These are phyloP conservation scores for Apotomis turbidana DNA, from an alignment of 2,888 invertebrate genomes.

Conservation along the genomic window DNA sequence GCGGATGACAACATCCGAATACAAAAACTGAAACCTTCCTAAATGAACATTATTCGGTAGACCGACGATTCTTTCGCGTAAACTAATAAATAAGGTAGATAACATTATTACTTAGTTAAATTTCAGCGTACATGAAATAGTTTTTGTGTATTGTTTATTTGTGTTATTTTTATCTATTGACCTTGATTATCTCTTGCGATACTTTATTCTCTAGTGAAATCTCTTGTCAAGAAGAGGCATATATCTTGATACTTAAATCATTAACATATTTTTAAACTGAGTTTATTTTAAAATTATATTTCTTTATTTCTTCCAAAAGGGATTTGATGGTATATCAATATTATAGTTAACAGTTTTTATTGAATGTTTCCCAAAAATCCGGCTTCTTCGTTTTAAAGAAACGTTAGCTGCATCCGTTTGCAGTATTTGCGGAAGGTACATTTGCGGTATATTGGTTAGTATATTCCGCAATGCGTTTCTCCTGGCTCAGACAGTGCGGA, in stretches of 20 bases:
- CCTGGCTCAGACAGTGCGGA: constrained; percentile 26
- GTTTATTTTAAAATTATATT: neutral
- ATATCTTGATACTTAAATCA: no score
- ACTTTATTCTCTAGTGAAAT: neutral
- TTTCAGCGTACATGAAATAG: neutral
- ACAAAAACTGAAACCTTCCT: neutral
- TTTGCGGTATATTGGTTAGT: constrained; percentile 1
- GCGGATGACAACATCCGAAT: neutral
- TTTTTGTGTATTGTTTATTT: constrained; percentile 2
- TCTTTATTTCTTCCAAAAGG: no score
- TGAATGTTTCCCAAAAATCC: no score
- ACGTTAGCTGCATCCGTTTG: neutral
- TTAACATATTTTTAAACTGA: neutral
- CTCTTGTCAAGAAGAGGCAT: neutral
- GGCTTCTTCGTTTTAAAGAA: neutral
- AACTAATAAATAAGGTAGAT: no score
- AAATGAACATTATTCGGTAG: neutral
- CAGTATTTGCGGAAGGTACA: neutral
- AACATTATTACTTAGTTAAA: neutral
- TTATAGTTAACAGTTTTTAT: neutral
- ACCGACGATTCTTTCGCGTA: neutral
- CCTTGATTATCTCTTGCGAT: constrained; percentile 4
- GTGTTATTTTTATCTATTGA: constrained; percentile 3
- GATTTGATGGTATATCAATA: neutral
- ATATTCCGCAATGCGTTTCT: constrained; percentile 57